phyloP scores from a whole-genome alignment of 2,797 vertebrate species.

The Bradypus variegatus region DNA sequence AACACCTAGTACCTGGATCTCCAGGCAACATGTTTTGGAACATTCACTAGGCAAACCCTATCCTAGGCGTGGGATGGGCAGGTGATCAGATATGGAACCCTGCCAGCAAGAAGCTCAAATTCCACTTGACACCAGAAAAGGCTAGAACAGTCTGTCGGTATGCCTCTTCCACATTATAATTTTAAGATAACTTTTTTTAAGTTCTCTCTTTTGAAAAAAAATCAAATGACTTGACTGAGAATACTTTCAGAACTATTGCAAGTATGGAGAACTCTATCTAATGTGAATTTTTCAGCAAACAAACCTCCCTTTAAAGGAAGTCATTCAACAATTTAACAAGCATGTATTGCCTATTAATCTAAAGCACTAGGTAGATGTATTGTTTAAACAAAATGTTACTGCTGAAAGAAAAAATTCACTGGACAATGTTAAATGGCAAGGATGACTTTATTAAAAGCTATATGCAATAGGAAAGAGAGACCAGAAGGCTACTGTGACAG shows the following conservation, averaged over 20 bases:
- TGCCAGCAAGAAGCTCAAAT: background rate
- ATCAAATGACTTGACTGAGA: background rate
- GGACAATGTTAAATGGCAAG: too few species aligned
- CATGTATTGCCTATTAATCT: background rate
- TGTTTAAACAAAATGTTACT: background rate
- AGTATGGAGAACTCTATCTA: background rate
- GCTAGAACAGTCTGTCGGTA: background rate
- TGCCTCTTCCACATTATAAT: background rate
- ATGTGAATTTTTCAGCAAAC: background rate
- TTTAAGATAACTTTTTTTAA: background rate
- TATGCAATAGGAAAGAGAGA: too few species aligned
- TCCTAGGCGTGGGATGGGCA: accelerated
- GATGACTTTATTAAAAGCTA: too few species aligned
- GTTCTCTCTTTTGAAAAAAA: background rate
- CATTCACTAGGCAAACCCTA: background rate
- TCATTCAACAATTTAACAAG: background rate
- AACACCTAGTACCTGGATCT: background rate
- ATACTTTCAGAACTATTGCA: background rate
- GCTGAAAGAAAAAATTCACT: background rate
- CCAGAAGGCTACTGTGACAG: too few species aligned
- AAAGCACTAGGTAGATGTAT: background rate
- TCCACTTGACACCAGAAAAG: background rate
- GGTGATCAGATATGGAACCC: background rate
- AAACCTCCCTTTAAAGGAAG: background rate
- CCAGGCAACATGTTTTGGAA: background rate